Evolutionary conservation across 2,888 invertebrate genomes (phyloP).

Genomic region (Platycheirus rosarum): DNA sequence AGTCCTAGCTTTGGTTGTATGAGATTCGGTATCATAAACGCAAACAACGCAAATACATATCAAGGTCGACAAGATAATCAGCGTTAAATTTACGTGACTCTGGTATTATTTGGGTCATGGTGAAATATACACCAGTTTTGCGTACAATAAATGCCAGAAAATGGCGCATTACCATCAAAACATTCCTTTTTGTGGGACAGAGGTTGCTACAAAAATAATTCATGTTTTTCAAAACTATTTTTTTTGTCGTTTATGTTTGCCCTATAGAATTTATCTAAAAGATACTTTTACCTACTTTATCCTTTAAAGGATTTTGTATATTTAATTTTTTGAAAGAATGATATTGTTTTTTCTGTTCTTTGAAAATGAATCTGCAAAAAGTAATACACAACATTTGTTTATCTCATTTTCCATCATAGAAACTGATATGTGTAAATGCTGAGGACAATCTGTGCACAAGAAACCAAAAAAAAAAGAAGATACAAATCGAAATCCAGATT

Average conservation of each 20-base stretch:
- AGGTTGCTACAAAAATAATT: neutral
- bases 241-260: no score
- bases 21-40: neutral
- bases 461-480: neutral
- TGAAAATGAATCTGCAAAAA: no score
- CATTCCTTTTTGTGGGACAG: neutral
- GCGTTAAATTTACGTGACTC: conserved; percentile 63
- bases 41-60: conserved; percentile 58
- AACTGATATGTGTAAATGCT: no score
- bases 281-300: no score
- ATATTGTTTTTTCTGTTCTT: no score
- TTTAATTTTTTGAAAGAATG: no score
- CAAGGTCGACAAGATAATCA: conserved; percentile 70
- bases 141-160: conserved; percentile 36
- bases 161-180: conserved; percentile 36
- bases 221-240: neutral
- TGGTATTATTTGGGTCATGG: no score
- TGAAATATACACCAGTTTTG: conserved; percentile 34
- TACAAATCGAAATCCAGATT: conserved; percentile 1
- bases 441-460: no score
- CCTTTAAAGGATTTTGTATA: no score
- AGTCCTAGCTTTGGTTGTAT: neutral
- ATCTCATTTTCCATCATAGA: no score
- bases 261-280: no score
- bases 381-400: no score